Percentiles rank a stretch among this genome's conserved stretches.
These are phyloP conservation scores for Cyrtonyx montezumae DNA, from an alignment of 2,113 vertebrate genomes.

Conservation along the genomic window DNA sequence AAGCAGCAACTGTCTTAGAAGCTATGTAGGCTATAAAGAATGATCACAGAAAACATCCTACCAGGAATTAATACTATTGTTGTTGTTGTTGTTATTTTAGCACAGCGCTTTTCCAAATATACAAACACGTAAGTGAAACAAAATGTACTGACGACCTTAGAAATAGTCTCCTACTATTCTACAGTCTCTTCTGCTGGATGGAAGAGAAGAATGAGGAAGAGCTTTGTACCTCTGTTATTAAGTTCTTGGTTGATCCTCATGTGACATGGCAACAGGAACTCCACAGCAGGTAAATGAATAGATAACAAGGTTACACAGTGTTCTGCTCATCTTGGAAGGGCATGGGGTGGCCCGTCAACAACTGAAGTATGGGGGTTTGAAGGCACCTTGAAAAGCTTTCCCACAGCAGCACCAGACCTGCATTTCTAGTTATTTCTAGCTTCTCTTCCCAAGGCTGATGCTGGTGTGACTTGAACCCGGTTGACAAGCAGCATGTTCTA, in stretches of 20 bases:
- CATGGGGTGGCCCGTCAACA: not conserved
- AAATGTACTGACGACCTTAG: not conserved
- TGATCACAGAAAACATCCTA: not conserved
- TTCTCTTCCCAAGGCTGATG: not conserved
- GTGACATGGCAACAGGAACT: not conserved
- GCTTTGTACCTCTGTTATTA: not conserved
- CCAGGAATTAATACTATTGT: not conserved
- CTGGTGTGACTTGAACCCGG: not conserved
- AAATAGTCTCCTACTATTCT: not conserved
- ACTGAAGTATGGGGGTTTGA: not conserved
- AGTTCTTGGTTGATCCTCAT: not conserved
- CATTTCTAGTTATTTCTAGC: not conserved
- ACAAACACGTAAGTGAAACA: not conserved
- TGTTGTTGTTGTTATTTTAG: not conserved
- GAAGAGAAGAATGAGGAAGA: not conserved
- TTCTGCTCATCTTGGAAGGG: not conserved
- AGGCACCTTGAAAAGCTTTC: not conserved
- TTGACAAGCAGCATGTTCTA: not conserved
- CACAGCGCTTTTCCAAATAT: not conserved
- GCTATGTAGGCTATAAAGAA: not conserved
- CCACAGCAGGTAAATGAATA: slow-evolving; percentile 8
- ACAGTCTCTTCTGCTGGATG: not conserved
- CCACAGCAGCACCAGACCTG: not conserved
- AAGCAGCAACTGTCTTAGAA: not conserved
- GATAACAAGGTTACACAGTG: not conserved